These are phyloP conservation scores for Argynnis bischoffii DNA, from an alignment of 2,888 invertebrate genomes.

Conservation along the genomic window DNA sequence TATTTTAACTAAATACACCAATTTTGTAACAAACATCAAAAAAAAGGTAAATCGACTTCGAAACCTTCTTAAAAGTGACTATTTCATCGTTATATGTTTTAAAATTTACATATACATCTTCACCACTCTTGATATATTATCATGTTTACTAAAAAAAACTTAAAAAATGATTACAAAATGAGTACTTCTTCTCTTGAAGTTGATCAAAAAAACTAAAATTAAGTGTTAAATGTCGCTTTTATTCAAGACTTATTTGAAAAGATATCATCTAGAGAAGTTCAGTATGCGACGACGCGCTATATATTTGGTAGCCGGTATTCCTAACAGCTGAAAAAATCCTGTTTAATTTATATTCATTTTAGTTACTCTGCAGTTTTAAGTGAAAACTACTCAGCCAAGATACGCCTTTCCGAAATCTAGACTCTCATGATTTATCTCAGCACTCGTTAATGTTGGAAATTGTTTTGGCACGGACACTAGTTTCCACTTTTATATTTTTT, in stretches of 20 bases:
- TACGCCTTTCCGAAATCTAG: constrained; percentile 16
- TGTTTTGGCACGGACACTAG: constrained; percentile 20
- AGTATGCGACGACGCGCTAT: no score
- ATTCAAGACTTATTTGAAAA: neutral
- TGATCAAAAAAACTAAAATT: no score
- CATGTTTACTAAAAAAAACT: neutral
- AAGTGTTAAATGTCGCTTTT: no score
- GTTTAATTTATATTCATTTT: constrained; percentile 32
- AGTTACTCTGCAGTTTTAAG: constrained; percentile 12
- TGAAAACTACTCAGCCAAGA: constrained; percentile 28
- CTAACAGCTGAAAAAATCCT: constrained; percentile 8
- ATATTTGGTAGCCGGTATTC: no score
- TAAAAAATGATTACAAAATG: no score
- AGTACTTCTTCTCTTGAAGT: no score
- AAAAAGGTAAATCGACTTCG: no score
- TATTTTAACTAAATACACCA: no score
- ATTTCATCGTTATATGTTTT: no score
- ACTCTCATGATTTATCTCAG: constrained; percentile 16
- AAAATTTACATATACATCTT: no score
- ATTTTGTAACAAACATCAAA: no score
- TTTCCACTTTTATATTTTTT: constrained; percentile 13
- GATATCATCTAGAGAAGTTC: neutral
- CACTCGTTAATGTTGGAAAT: constrained; percentile 19
- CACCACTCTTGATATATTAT: neutral
- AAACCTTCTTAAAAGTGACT: no score